Percentiles rank a stretch among this genome's conserved stretches.
Evolutionary conservation across 64 coral and sea anemone genomes (phyloP).

Genomic region (Montipora efflorescens): DNA sequence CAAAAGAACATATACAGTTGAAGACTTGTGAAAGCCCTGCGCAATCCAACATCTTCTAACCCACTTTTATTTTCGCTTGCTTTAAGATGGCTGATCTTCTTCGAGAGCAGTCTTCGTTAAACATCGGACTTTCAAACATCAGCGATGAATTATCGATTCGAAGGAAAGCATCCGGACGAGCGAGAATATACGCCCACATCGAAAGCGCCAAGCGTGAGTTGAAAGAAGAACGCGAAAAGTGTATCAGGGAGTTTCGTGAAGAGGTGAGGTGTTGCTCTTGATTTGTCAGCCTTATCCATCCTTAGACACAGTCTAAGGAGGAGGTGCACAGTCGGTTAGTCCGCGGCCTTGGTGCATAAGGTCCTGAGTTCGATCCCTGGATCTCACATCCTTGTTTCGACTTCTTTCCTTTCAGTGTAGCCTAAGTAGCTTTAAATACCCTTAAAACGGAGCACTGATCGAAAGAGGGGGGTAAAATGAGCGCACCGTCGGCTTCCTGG

Average conservation of each 20-base stretch:
- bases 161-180: constrained; percentile 14
- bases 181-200: constrained; percentile 19
- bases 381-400: no score
- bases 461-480: no score
- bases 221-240: constrained; percentile 42
- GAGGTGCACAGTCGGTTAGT: no score
- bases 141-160: constrained; percentile 51
- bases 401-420: no score
- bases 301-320: not conserved
- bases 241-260: constrained; percentile 31
- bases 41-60: not conserved
- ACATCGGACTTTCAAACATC: constrained; percentile 40
- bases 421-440: no score
- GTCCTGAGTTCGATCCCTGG: no score
- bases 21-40: not conserved
- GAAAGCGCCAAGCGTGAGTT: constrained; percentile 29
- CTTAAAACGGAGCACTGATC: no score
- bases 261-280: not conserved
- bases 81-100: constrained; percentile 52
- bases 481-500: no score
- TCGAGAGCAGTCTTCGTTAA: constrained; percentile 31
- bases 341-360: no score
- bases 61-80: not conserved
- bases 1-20: no score
- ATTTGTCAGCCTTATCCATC: not conserved